These are phyloP conservation scores for Phrynocephalus guinanensis DNA, from an alignment of 2,797 vertebrate species.

Conservation along the genomic window DNA sequence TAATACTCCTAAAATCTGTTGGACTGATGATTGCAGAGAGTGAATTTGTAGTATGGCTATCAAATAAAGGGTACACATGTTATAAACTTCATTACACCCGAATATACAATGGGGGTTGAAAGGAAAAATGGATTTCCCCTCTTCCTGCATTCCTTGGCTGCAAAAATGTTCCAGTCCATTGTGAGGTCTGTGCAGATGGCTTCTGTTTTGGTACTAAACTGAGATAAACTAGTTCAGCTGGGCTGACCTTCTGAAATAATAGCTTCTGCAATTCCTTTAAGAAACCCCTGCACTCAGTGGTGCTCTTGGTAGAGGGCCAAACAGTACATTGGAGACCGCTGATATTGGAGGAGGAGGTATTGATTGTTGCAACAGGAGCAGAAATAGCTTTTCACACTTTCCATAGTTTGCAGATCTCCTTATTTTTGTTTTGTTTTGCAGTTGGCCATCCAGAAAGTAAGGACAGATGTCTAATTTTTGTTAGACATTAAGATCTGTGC, in stretches of 20 bases:
- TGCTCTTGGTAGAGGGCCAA: neutral
- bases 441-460: too few relatives aligned
- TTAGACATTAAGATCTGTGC: too few relatives aligned
- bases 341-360: too few relatives aligned
- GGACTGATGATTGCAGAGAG: slow-evolving; percentile 43
- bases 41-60: slow-evolving; percentile 26
- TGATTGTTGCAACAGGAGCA: too few relatives aligned
- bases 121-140: neutral
- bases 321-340: neutral
- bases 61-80: neutral
- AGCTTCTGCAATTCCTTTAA: neutral
- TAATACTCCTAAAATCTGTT: slow-evolving; percentile 19
- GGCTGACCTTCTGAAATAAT: neutral
- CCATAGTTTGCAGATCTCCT: too few relatives aligned
- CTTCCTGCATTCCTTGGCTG: accelerated
- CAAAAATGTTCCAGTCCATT: neutral
- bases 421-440: too few relatives aligned
- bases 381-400: too few relatives aligned
- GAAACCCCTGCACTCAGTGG: neutral
- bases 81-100: neutral
- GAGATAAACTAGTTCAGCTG: neutral
- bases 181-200: slow-evolving; percentile 3
- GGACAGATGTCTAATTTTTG: neutral
- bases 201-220: slow-evolving; percentile 28
- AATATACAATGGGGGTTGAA: neutral